A percentile compares a stretch with the other conserved stretches of the same genome.
Conservation (phyloP, 1,140 invertebrate species). For the Bradynema listronoti region DNA sequence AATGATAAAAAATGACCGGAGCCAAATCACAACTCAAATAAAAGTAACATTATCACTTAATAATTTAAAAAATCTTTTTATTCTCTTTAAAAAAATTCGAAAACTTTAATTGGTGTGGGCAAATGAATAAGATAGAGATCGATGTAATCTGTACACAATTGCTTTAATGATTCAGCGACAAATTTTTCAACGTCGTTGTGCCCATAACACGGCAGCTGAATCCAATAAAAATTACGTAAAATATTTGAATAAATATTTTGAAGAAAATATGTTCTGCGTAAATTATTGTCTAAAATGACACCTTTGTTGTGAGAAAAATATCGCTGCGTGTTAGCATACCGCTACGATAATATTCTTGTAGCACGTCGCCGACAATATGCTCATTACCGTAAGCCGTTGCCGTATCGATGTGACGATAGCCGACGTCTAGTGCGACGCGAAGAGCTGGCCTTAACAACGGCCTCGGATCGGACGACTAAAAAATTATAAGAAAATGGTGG, state of each 20-base stretch:
- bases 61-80: no score
- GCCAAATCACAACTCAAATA: no score
- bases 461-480: neutral
- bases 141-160: constrained; percentile 71
- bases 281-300: no score
- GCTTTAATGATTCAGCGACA: constrained; percentile 68
- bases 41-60: no score
- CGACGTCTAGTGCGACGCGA: neutral
- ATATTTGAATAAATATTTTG: constrained; percentile 1
- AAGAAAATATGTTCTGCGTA: no score
- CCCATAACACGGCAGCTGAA: constrained; percentile 65
- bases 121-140: constrained; percentile 77
- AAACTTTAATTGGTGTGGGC: no score
- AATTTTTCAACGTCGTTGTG: neutral
- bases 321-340: constrained; percentile 70
- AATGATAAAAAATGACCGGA: no score
- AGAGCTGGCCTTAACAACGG: neutral
- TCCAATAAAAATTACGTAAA: no score
- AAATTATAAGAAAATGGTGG: neutral
- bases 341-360: constrained; percentile 69
- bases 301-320: constrained; percentile 71
- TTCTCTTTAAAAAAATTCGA: no score
- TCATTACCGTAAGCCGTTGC: constrained; percentile 71
- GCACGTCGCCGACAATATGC: constrained; percentile 68
- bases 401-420: constrained; percentile 63